Percentiles rank a stretch among this genome's conserved stretches.
Conservation (phyloP, 2,797 vertebrate species). For the Spinus olivaceus region DNA sequence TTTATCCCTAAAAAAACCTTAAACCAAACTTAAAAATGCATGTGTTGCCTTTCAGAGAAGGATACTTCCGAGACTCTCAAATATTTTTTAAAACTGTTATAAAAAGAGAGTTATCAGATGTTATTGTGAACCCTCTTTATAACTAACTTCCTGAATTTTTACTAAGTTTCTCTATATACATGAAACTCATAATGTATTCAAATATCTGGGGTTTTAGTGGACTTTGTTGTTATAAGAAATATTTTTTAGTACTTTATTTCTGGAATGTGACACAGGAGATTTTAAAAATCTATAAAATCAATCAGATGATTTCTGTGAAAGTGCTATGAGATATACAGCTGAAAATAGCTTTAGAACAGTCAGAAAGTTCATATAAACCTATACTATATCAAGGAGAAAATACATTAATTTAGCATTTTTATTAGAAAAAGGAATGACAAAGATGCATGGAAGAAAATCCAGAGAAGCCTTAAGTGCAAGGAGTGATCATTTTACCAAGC, state of each 20-base stretch:
- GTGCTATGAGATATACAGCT: background rate
- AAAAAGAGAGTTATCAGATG: background rate
- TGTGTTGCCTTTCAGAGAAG: background rate
- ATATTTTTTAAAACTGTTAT: background rate
- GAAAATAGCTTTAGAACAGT: background rate
- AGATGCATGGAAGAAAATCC: background rate
- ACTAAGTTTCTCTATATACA: background rate
- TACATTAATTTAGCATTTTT: background rate
- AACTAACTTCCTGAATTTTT: background rate
- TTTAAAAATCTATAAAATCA: slow-evolving; percentile 4
- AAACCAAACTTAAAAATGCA: background rate
- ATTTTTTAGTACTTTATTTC: background rate
- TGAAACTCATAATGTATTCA: background rate
- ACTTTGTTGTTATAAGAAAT: background rate
- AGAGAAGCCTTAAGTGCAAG: background rate
- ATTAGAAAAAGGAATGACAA: background rate
- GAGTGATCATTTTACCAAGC: background rate
- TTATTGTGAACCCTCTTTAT: background rate
- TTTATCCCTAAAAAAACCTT: background rate
- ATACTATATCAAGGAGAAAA: background rate
- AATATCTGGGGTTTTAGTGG: background rate
- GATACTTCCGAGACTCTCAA: background rate
- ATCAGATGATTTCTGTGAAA: background rate
- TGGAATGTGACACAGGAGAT: background rate
- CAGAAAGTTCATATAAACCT: background rate